These are phyloP conservation scores for Gastrophryne carolinensis DNA, from an alignment of 2,797 vertebrate genomes.

Conservation along the genomic window DNA sequence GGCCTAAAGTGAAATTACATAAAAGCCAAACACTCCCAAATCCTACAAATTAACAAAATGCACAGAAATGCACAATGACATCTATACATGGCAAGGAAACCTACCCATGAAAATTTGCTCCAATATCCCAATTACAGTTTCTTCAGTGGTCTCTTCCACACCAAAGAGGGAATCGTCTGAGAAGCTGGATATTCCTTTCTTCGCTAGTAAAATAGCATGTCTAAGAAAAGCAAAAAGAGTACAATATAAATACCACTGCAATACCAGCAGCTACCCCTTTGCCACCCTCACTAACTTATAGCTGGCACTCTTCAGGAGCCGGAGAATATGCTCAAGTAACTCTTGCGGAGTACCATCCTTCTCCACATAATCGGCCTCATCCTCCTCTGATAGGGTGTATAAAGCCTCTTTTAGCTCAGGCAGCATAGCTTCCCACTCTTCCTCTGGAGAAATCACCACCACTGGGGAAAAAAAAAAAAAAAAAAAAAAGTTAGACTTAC, in stretches of 20 bases:
- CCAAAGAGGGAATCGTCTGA: conserved; percentile 75
- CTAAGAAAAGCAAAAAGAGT: conserved; percentile 62
- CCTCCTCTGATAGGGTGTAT: conserved; percentile 68
- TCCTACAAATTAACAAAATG: too few relatives aligned
- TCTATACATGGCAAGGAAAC: neutral
- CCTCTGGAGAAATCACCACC: conserved; percentile 73
- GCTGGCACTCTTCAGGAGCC: conserved; percentile 82
- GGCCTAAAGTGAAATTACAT: too few relatives aligned
- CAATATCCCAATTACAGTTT: conserved; percentile 72
- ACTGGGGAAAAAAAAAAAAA: too few relatives aligned
- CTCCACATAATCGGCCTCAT: conserved; percentile 56
- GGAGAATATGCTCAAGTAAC: conserved; percentile 71
- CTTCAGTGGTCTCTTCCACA: conserved; percentile 41
- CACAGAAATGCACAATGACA: too few relatives aligned
- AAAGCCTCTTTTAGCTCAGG: conserved; percentile 81
- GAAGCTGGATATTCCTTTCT: conserved; percentile 71
- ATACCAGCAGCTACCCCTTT: too few relatives aligned
- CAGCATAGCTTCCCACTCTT: conserved; percentile 93
- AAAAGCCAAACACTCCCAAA: too few relatives aligned
- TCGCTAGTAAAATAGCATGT: conserved; percentile 77
- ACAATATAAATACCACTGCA: too few relatives aligned
- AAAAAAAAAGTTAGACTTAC: too few relatives aligned
- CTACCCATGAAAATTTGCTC: conserved; percentile 85
- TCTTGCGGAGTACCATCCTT: conserved; percentile 66
- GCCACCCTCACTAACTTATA: conserved; percentile 77